These are phyloP conservation scores for Paramuricea clavata DNA, from an alignment of 92 coral and sea anemone genomes.

Conservation along the genomic window DNA sequence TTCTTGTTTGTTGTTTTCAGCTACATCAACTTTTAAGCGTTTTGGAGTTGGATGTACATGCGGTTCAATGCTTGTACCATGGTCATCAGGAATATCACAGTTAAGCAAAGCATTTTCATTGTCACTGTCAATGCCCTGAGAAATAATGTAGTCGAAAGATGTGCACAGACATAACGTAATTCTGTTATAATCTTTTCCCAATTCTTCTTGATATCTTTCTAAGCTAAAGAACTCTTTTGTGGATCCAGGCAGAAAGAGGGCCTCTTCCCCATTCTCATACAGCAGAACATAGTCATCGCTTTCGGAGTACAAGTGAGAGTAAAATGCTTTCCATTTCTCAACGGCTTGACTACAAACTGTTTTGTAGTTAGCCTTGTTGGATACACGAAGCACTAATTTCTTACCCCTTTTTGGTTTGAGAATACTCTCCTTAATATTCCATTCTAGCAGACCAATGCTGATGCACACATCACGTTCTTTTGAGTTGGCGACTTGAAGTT, in stretches of 20 bases:
- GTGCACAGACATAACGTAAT: too few species aligned
- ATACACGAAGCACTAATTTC: constrained; percentile 23
- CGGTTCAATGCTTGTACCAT: background rate
- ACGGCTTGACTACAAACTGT: constrained; percentile 52
- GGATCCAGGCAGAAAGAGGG: constrained; percentile 69
- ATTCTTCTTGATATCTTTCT: too few species aligned
- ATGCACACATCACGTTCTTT: constrained; percentile 31
- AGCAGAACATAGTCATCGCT: constrained; percentile 60
- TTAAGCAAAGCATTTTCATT: too few species aligned
- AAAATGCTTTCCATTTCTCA: constrained; percentile 68
- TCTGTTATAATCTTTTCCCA: too few species aligned
- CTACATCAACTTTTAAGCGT: background rate
- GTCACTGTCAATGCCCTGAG: background rate
- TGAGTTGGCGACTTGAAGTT: background rate
- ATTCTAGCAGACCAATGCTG: constrained; percentile 60
- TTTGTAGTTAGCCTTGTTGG: constrained; percentile 35
- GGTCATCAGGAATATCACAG: too few species aligned
- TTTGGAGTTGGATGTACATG: background rate
- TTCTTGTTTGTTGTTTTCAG: too few species aligned
- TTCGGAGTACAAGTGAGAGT: constrained; percentile 53
- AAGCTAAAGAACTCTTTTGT: constrained; percentile 36
- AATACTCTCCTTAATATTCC: constrained; percentile 54
- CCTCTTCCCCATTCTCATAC: constrained; percentile 68
- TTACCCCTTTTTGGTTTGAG: constrained; percentile 43
- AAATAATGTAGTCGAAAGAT: too few species aligned